Evolutionary conservation across 2,888 invertebrate genomes (phyloP), one percentile per base, ranked within the genome.

Genomic region (Glyphotaelius pellucidus): DNA sequence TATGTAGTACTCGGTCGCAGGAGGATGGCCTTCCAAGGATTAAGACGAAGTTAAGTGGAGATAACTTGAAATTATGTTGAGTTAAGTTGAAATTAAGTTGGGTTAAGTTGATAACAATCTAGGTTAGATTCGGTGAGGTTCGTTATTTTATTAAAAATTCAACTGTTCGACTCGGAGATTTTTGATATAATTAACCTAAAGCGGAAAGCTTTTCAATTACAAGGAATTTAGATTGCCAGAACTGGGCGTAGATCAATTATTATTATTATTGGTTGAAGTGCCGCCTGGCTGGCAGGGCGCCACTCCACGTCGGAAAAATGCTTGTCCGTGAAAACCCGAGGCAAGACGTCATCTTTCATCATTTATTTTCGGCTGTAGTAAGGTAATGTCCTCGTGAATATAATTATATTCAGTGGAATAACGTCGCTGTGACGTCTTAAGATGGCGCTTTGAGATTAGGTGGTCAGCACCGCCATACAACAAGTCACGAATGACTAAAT

Each of bases 281-380:
- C 67, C 67, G 67, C 67, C 67, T 67, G 3, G 86, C 42, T 86
- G 86, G 86, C 86, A 42, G 42, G 38, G 47, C 19, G 86, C 86
- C 86, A 86, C 42, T 35, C 47, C n/a, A 9, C 86, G 86, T 42
- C 38, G 42, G 5, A n/a, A 47, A 47, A 86, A 47, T 86, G 86
- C n/a, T 47, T 42, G 86, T 42, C 86, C 86, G 42, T 47, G 86
- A 86, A 47, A 86, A 38, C n/a, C 42, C 47, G 86, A 25, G 25
- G 85, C 47, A 19, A 32, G 83, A 86, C 86, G 86, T 86, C 86
- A 47, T 42, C 42, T 42, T 42, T 42, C 42, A 47, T 86, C 25
- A 86, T 86, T 42, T 86, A 86, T 86, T 86, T 86, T 42, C 30
- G 86, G 86, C 86, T 35, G n/a, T 86, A 14, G 83, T 42, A 86